Evolutionary conservation across 2,113 vertebrate species (phyloP).

Genomic region (Tapirus terrestris): DNA sequence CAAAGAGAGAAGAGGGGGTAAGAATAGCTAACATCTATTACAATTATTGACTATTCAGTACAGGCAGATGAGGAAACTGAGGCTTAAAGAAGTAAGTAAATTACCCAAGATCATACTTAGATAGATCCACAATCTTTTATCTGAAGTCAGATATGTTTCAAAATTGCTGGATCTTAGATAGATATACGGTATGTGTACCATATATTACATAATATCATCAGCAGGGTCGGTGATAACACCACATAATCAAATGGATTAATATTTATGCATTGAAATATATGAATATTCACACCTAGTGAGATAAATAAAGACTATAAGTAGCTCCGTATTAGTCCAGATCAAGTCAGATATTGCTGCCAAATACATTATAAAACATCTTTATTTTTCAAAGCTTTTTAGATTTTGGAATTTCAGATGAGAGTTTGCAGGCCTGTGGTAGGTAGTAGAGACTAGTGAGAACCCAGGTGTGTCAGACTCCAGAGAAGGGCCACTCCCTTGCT

Average conservation of each 20-base stretch:
- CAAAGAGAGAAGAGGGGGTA: background rate
- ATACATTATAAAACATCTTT: background rate
- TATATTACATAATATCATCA: background rate
- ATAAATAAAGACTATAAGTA: constrained; percentile 31
- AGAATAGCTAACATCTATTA: background rate
- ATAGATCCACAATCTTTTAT: background rate
- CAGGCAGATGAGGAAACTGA: background rate
- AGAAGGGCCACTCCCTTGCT: background rate
- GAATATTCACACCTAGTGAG: constrained; percentile 29
- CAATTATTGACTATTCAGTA: background rate
- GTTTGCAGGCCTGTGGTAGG: background rate
- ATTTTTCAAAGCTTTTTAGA: constrained; percentile 48
- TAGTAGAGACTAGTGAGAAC: background rate
- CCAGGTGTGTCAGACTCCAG: background rate
- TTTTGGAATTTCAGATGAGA: constrained; percentile 16
- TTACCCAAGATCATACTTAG: background rate
- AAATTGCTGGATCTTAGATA: background rate
- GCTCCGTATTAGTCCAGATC: constrained; percentile 1
- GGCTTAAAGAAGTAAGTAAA: background rate
- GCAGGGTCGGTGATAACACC: background rate
- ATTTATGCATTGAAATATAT: constrained; percentile 41
- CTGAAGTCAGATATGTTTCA: constrained; percentile 23
- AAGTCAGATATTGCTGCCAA: background rate
- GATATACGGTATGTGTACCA: background rate
- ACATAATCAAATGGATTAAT: constrained; percentile 51